Evolutionary conservation across 2,113 vertebrate genomes (phyloP), one percentile per base, ranked within the genome.

Genomic region (Rhombomys opimus): DNA sequence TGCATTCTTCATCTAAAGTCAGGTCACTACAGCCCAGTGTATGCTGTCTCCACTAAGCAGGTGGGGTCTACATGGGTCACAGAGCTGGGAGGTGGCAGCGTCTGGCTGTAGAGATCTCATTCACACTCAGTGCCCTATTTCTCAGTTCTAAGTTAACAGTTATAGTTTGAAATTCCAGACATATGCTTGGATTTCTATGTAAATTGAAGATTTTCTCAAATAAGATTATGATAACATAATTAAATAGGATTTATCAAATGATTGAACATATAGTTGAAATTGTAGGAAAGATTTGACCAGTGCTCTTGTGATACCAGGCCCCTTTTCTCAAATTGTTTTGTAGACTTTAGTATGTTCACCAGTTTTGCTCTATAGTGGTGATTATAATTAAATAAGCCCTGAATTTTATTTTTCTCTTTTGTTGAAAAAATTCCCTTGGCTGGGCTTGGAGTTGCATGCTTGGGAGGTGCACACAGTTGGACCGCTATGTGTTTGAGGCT

Each of bases 161-260:
- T 73, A 76, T 27, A 73, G 25, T 70, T 92, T 96, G 35, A 18
- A n/a, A 17, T 91, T 90, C 35, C 89, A 72, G 80, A 65, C 41
- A 57, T 77, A 59, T 35, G 0, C 63, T 50, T 78, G 30, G 30
- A 54, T 68, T 96, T 97, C 35, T 72, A 90, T 59, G 9, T 13
- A 75, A 84, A 68, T 87, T 68, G 87, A 57, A 84, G 14, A 1
- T 67, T 94, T 93, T 95, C 89, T 94, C 15, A 89, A 76, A 72
- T 72, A 30, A 73, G 14, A 90, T 25, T 8, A 87, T 85, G 12
- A 30, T 77, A 50, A 50, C 46, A 59, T 84, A 82, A 30, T 78
- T 70, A 38, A 35, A 22, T 82, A 50, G 32, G 50, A 92, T 76
- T 86, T 76, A 50, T 67, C 41, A 73, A 22, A 86, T 1, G 1